Evolutionary conservation across 2,888 invertebrate species (phyloP).

Genomic region (Disparrhopalites patrizii): DNA sequence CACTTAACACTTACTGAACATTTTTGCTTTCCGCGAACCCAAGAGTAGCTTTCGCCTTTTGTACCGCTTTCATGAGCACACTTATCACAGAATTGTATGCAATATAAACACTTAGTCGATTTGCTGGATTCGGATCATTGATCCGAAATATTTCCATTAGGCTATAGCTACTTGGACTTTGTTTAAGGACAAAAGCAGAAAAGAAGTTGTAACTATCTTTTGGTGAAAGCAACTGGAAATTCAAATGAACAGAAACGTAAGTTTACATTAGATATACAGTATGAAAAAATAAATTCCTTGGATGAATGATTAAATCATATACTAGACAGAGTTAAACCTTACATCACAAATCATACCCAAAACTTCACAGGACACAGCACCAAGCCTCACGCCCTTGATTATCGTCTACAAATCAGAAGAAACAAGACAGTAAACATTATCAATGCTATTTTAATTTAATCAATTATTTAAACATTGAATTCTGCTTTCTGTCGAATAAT

Average conservation of each 20-base stretch:
- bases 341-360: constrained; percentile 12
- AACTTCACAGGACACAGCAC: constrained; percentile 14
- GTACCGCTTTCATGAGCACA: constrained; percentile 18
- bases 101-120: constrained; percentile 18
- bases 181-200: constrained; percentile 20
- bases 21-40: constrained; percentile 18
- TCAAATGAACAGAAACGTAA: neutral
- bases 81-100: constrained; percentile 20
- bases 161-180: constrained; percentile 17
- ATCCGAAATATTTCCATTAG: constrained; percentile 24
- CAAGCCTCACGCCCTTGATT: constrained; percentile 9
- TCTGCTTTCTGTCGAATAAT: neutral
- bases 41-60: constrained; percentile 21
- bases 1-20: constrained; percentile 13
- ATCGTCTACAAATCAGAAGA: constrained; percentile 5
- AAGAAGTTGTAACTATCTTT: constrained; percentile 26
- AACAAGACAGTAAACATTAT: no score
- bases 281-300: no score
- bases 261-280: no score
- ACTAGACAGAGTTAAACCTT: neutral
- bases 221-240: constrained; percentile 1
- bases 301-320: neutral
- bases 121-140: neutral
- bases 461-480: neutral
- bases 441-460: no score